Evolutionary conservation across 2,797 vertebrate genomes (phyloP).

Genomic region (Coranthus polyacanthus): DNA sequence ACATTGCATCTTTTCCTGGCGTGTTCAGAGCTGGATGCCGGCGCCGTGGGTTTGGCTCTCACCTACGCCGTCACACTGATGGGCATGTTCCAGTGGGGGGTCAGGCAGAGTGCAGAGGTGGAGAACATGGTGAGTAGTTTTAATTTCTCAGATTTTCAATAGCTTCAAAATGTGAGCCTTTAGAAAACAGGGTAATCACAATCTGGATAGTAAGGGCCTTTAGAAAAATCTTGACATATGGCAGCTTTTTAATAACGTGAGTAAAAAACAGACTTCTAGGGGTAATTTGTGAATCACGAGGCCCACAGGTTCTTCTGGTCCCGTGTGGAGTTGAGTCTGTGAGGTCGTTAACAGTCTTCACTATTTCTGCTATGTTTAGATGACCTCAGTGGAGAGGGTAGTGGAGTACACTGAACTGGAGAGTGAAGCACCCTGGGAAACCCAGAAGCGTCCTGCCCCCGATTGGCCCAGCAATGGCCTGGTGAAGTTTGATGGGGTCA

Average conservation of each 20-base stretch:
- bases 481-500: conserved; percentile 91
- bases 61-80: conserved; percentile 92
- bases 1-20: too few species aligned
- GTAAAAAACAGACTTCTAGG: too few species aligned
- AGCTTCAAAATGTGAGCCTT: too few species aligned
- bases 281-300: too few species aligned
- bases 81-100: conserved; percentile 97
- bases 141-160: too few species aligned
- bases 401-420: conserved; percentile 94
- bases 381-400: conserved; percentile 97
- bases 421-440: conserved; percentile 94
- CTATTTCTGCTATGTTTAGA: conserved; percentile 64
- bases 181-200: too few species aligned
- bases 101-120: conserved; percentile 95
- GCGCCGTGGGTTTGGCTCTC: conserved; percentile 91
- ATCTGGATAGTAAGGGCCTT: too few species aligned
- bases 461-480: conserved; percentile 91
- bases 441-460: conserved; percentile 85
- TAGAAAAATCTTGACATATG: too few species aligned
- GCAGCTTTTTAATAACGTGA: too few species aligned
- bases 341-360: background rate
- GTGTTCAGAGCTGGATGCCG: conserved; percentile 86
- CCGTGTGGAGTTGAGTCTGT: background rate
- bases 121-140: conserved; percentile 94
- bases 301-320: too few species aligned